A percentile compares a stretch with the other conserved stretches of the same genome.
Evolutionary conservation across 2,888 invertebrate genomes (phyloP).

Genomic region (Anthrax anthrax): DNA sequence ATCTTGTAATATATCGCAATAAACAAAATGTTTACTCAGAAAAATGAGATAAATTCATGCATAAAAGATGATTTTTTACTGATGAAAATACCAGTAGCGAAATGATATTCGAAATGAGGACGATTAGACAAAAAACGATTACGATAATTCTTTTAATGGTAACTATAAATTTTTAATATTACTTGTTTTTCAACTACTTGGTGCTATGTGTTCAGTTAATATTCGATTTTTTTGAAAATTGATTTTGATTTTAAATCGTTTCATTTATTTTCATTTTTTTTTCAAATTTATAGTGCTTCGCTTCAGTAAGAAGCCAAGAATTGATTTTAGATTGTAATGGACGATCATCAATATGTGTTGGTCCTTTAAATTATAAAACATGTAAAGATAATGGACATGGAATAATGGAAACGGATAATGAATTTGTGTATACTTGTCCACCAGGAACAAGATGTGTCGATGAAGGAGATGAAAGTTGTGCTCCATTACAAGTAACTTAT

Average conservation of each 20-base stretch:
- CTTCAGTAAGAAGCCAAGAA: slow-evolving; percentile 19
- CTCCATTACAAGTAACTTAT: slow-evolving; percentile 11
- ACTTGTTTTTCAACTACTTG: no score
- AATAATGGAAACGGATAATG: slow-evolving; percentile 15
- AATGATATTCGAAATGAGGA: slow-evolving; percentile 28
- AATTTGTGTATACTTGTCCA: slow-evolving; percentile 17
- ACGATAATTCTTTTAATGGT: slow-evolving; percentile 26
- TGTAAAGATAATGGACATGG: slow-evolving; percentile 18
- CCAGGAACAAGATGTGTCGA: slow-evolving; percentile 21
- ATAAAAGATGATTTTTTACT: slow-evolving; percentile 20
- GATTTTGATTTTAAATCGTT: background rate
- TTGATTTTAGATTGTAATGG: slow-evolving; percentile 20
- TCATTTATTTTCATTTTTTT: background rate
- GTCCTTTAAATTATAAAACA: slow-evolving; percentile 21
- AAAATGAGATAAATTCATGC: slow-evolving; percentile 12
- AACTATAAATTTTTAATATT: slow-evolving; percentile 17
- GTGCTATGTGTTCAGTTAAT: no score
- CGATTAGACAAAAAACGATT: slow-evolving; percentile 27
- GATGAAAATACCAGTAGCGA: slow-evolving; percentile 26
- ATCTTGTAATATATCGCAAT: background rate
- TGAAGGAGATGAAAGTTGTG: slow-evolving; percentile 24
- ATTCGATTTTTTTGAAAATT: background rate
- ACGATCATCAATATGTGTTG: slow-evolving; percentile 23
- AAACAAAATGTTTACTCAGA: background rate
- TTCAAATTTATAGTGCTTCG: slow-evolving; percentile 18